These are phyloP conservation scores for Oncorhynchus mykiss DNA, from an alignment of 2,113 vertebrate genomes.

Conservation along the genomic window DNA sequence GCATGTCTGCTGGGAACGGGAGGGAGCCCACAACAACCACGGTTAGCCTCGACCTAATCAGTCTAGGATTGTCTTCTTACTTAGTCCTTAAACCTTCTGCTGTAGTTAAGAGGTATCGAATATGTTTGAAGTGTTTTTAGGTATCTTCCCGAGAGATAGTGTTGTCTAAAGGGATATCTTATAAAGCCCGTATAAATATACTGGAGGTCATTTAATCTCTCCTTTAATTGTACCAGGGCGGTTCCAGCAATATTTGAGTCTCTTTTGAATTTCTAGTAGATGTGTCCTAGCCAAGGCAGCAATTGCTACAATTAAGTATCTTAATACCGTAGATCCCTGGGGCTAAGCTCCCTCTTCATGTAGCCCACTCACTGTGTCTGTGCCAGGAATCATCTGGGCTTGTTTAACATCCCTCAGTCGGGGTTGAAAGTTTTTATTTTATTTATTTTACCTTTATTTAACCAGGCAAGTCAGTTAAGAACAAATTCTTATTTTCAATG, in stretches of 20 bases:
- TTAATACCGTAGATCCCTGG: constrained; percentile 39
- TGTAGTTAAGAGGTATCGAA: background rate
- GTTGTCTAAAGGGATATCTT: background rate
- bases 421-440: constrained; percentile 50
- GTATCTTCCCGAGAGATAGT: background rate
- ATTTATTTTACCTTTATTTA: no score
- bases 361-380: constrained; percentile 47
- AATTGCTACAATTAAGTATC: constrained; percentile 4
- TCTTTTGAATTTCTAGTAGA: background rate
- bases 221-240: background rate
- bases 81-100: background rate
- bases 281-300: background rate
- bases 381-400: constrained; percentile 39
- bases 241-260: background rate
- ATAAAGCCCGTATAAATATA: background rate
- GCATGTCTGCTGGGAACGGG: background rate
- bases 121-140: background rate
- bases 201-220: background rate
- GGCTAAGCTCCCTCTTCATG: constrained; percentile 39
- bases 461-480: no score
- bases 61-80: background rate
- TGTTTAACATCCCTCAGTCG: constrained; percentile 24
- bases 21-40: background rate
- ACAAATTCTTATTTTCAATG: no score
- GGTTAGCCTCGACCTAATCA: background rate